phyloP scores from a whole-genome alignment of 1,140 invertebrate species.

The Rhopalosiphum maidis region DNA sequence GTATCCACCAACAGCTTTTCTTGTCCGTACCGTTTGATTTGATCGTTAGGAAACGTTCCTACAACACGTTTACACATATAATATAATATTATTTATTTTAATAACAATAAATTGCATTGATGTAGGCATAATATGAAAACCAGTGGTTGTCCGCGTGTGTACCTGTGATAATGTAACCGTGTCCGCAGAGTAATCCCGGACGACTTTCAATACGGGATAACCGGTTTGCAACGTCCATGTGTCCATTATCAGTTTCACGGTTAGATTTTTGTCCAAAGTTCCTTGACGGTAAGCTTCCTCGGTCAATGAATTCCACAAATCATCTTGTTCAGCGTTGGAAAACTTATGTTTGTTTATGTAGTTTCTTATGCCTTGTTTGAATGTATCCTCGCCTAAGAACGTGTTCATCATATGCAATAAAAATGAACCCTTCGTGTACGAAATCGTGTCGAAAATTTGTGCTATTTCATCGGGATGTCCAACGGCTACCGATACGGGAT shows the following conservation, averaged over 20 bases:
- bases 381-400: conserved; percentile 80
- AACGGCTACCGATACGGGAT: conserved; percentile 71
- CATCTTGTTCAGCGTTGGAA: conserved; percentile 79
- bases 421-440: conserved; percentile 84
- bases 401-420: conserved; percentile 89
- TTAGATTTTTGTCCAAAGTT: conserved; percentile 60
- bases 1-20: conserved; percentile 67
- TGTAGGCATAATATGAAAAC: too few species aligned
- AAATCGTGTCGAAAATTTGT: conserved; percentile 89
- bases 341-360: conserved; percentile 73
- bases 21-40: background rate
- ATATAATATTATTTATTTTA: background rate
- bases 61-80: background rate
- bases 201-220: conserved; percentile 72
- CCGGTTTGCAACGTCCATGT: conserved; percentile 75
- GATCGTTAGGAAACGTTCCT: conserved; percentile 7
- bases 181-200: conserved; percentile 62
- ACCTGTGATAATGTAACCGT: conserved; percentile 68
- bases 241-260: conserved; percentile 67
- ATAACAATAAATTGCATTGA: background rate
- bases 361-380: conserved; percentile 72
- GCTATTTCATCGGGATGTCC: conserved; percentile 78
- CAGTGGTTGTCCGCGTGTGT: conserved; percentile 29
- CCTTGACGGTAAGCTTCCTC: conserved; percentile 65
- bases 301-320: conserved; percentile 80